These are phyloP conservation scores for Coregonus sp. DNA, from an alignment of 2,797 vertebrate species.

Conservation along the genomic window DNA sequence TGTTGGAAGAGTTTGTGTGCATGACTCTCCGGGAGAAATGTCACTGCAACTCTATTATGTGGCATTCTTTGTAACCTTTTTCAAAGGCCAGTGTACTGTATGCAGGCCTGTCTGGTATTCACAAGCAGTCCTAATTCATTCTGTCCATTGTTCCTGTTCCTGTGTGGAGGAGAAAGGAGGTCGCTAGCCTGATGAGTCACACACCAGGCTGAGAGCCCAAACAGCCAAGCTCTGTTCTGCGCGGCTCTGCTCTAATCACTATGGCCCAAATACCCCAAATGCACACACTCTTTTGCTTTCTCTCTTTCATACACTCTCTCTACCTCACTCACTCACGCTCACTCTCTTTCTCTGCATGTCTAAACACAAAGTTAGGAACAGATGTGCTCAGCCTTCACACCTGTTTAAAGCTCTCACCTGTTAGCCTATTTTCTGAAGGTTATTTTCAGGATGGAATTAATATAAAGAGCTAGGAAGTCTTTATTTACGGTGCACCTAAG, in stretches of 20 bases:
- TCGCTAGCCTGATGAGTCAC: constrained; percentile 43
- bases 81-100: constrained; percentile 24
- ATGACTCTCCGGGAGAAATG: too few species aligned
- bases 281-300: not conserved
- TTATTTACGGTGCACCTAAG: too few species aligned
- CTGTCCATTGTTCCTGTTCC: constrained; percentile 41
- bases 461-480: too few species aligned
- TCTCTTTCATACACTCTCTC: not conserved
- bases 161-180: constrained; percentile 35
- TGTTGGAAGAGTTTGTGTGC: constrained; percentile 4
- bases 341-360: not conserved
- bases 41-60: too few species aligned
- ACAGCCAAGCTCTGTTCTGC: constrained; percentile 24
- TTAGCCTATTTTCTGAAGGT: too few species aligned
- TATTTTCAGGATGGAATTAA: too few species aligned
- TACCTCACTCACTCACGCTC: constrained; percentile 1
- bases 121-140: constrained; percentile 49
- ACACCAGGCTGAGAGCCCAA: constrained; percentile 16
- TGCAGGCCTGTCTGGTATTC: constrained; percentile 25
- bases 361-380: not conserved
- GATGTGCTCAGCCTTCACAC: too few species aligned
- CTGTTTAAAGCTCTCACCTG: too few species aligned
- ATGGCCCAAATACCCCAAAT: not conserved
- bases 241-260: not conserved
- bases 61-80: too few species aligned